phyloP scores from a whole-genome alignment of 2,797 vertebrate species.

The Aerospiza tachiro region DNA sequence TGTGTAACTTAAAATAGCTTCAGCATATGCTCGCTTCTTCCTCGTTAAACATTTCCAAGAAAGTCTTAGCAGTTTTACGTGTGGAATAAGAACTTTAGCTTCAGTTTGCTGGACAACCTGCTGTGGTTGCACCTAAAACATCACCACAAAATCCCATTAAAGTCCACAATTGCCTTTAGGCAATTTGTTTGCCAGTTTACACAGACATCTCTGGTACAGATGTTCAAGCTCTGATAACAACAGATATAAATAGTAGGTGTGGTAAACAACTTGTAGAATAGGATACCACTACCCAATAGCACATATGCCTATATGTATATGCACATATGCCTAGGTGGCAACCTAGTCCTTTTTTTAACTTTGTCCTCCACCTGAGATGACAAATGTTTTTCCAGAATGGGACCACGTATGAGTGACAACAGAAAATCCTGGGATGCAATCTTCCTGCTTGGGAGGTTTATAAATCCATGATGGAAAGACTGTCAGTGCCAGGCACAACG shows the following conservation, averaged over 20 bases:
- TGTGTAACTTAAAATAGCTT: conserved; percentile 5
- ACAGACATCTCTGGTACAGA: neutral
- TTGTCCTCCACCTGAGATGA: neutral
- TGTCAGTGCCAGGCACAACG: neutral
- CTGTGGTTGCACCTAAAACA: neutral
- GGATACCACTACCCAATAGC: neutral
- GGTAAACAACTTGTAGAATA: neutral
- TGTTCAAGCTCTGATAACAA: neutral
- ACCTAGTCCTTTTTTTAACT: neutral
- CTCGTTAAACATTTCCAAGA: conserved; percentile 1
- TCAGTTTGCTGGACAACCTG: conserved; percentile 22
- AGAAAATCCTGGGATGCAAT: neutral
- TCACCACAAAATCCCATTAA: neutral
- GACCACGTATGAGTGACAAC: neutral
- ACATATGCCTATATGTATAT: neutral
- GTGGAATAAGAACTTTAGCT: conserved; percentile 6
- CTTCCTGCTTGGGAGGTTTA: neutral
- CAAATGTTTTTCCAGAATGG: neutral
- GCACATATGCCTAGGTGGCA: no score
- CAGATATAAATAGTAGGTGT: neutral
- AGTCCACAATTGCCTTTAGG: neutral
- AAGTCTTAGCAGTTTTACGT: neutral
- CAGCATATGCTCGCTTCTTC: conserved; percentile 22
- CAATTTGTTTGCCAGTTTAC: neutral
- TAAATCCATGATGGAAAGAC: neutral